Percentiles rank a stretch among this genome's conserved stretches.
These are phyloP conservation scores for Nothocercus nigrocapillus DNA, from an alignment of 2,113 vertebrate genomes.

Conservation along the genomic window DNA sequence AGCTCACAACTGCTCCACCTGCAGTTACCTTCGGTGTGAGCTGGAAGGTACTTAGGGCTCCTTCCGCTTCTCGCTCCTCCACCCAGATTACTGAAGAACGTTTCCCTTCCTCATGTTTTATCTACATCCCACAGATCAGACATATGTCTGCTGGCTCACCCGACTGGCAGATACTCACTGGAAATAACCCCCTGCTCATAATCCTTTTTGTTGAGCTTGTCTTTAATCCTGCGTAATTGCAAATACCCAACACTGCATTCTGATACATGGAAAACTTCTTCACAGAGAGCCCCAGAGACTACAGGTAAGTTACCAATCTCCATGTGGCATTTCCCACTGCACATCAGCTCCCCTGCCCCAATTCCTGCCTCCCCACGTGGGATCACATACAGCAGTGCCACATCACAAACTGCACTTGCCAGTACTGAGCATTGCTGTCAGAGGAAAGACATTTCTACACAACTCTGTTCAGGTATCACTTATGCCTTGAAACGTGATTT, in stretches of 20 bases:
- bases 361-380: not conserved
- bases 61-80: not conserved
- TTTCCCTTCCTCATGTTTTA: not conserved
- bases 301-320: not conserved
- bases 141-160: not conserved
- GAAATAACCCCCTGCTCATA: not conserved
- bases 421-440: not conserved
- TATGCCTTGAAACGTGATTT: not conserved
- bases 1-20: not conserved
- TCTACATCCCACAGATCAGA: not conserved
- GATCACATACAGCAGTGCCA: rapidly evolving
- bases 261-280: rapidly evolving
- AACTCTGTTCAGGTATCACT: not conserved
- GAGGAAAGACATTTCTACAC: not conserved
- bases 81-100: rapidly evolving
- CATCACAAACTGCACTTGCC: not conserved
- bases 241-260: not conserved
- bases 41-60: not conserved
- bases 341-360: not conserved
- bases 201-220: not conserved
- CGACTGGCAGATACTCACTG: not conserved
- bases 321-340: not conserved
- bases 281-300: not conserved
- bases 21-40: not conserved
- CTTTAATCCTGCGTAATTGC: not conserved